Conservation (phyloP, 2,113 vertebrate genomes). For the Mystacornis crossleyi region DNA sequence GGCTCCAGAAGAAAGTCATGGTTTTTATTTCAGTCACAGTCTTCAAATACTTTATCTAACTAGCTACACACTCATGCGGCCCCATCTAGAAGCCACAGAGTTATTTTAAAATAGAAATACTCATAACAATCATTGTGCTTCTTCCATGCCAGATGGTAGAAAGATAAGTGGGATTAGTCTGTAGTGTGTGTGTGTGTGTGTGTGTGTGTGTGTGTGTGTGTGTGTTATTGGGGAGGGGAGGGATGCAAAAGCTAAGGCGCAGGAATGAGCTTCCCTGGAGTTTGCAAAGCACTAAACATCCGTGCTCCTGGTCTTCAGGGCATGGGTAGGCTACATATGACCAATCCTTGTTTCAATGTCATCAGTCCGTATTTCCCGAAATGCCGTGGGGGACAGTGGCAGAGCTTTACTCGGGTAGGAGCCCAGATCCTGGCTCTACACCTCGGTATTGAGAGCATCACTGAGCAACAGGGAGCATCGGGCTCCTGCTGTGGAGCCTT, state of each 20-base stretch:
- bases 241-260: not conserved
- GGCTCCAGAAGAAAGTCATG: conserved; percentile 33
- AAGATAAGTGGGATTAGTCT: conserved; percentile 28
- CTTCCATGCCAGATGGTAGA: conserved; percentile 40
- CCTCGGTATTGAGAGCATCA: accelerated
- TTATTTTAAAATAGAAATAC: conserved; percentile 40
- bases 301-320: not conserved
- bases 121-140: not conserved
- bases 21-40: conserved; percentile 24
- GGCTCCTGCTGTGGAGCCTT: not conserved
- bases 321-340: accelerated
- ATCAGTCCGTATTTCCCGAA: not conserved
- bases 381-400: not conserved
- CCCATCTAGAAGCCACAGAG: not conserved
- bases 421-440: not conserved
- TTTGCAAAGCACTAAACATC: not conserved
- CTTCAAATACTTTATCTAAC: conserved; percentile 15
- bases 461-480: not conserved
- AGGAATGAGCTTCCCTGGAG: not conserved
- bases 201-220: too few relatives aligned
- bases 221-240: not conserved
- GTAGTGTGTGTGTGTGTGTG: not conserved
- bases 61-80: not conserved
- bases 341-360: not conserved
- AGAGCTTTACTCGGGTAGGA: not conserved